phyloP scores from a whole-genome alignment of 2,797 vertebrate species.

The Gouania willdenowi region DNA sequence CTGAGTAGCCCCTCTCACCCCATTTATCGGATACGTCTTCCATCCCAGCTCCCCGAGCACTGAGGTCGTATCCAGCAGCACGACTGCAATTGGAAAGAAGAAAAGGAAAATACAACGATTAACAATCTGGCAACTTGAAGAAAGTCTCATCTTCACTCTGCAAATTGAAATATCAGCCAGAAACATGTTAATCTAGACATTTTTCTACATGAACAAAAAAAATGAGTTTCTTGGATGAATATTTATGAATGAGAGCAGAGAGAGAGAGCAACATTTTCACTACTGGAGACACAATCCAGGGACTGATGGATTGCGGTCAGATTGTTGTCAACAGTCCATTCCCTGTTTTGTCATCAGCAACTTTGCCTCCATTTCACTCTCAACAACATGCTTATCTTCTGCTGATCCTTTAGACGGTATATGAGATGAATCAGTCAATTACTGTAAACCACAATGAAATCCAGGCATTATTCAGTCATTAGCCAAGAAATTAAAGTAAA shows the following conservation, averaged over 20 bases:
- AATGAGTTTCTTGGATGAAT: constrained; percentile 44
- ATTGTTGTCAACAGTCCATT: constrained; percentile 65
- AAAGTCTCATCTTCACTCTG: constrained; percentile 34
- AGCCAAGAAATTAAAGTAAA: no score
- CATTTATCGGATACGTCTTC: constrained; percentile 94
- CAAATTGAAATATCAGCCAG: constrained; percentile 54
- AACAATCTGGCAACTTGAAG: constrained; percentile 43
- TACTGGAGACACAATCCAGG: constrained; percentile 41
- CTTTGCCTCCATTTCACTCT: constrained; percentile 18
- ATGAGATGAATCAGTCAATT: no score
- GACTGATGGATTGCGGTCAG: constrained; percentile 64
- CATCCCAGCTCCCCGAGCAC: constrained; percentile 92
- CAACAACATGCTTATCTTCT: constrained; percentile 18
- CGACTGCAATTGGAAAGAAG: constrained; percentile 77
- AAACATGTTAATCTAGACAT: constrained; percentile 47
- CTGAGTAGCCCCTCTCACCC: constrained; percentile 79
- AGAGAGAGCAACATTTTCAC: constrained; percentile 25
- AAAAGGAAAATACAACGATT: constrained; percentile 28
- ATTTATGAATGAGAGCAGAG: constrained; percentile 36
- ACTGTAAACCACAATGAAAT: no score
- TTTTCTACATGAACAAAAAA: constrained; percentile 42
- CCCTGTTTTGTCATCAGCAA: constrained; percentile 15
- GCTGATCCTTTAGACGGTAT: background rate
- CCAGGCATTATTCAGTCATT: no score
- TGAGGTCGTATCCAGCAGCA: constrained; percentile 91